These are phyloP conservation scores for Furcula furcula DNA, from an alignment of 2,888 invertebrate genomes.

Conservation along the genomic window DNA sequence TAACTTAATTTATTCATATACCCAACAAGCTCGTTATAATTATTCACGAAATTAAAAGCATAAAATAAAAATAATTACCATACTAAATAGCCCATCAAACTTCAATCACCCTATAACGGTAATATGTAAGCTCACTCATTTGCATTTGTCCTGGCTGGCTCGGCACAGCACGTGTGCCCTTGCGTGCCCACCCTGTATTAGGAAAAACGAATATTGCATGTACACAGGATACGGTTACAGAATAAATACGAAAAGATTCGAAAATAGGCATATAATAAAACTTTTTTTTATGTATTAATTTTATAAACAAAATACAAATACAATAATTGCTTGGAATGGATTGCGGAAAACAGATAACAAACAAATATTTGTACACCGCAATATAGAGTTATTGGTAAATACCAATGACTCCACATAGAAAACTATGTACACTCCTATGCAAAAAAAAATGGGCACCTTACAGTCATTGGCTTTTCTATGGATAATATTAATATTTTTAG, in stretches of 20 bases:
- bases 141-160: constrained; percentile 76
- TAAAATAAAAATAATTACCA: not conserved
- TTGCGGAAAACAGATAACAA: too few relatives aligned
- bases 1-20: too few relatives aligned
- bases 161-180: constrained; percentile 67
- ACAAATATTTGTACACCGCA: too few relatives aligned
- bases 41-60: not conserved
- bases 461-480: too few relatives aligned
- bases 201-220: constrained; percentile 46
- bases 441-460: too few relatives aligned
- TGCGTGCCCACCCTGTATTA: constrained; percentile 70
- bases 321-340: too few relatives aligned
- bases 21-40: not conserved
- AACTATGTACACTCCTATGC: too few relatives aligned
- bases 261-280: constrained; percentile 25
- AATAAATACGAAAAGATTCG: constrained; percentile 28
- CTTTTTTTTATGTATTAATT: too few relatives aligned
- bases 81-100: constrained; percentile 13
- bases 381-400: too few relatives aligned
- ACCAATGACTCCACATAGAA: too few relatives aligned
- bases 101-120: constrained; percentile 54
- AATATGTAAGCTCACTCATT: constrained; percentile 73
- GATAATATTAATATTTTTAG: too few relatives aligned
- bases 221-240: constrained; percentile 40
- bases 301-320: too few relatives aligned